Evolutionary conservation across 2,888 invertebrate genomes (phyloP).

Genomic region (Brachylomia viminalis): DNA sequence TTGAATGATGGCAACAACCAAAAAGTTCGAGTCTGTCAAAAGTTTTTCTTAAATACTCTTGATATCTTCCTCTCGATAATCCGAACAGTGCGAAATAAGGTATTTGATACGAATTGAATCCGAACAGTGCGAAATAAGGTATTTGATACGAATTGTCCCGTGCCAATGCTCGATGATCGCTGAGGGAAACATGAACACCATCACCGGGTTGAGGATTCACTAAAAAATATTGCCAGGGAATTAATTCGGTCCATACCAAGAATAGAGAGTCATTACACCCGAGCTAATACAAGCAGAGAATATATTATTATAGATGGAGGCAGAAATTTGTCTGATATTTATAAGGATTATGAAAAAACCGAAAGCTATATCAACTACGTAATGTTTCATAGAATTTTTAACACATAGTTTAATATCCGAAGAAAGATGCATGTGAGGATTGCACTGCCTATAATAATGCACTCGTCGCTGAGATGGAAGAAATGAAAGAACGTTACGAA

Average conservation of each 20-base stretch:
- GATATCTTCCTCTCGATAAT: conserved; percentile 2
- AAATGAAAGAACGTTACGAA: conserved; percentile 2
- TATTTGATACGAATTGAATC: no score
- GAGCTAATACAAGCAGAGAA: conserved; percentile 2
- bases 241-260: conserved; percentile 1
- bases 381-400: conserved; percentile 8
- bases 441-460: conserved; percentile 4
- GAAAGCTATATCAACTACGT: background rate
- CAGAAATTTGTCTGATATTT: conserved; percentile 7
- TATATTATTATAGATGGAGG: conserved; percentile 9
- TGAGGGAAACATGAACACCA: conserved; percentile 6
- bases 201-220: background rate
- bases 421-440: conserved; percentile 6
- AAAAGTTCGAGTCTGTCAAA: conserved; percentile 3
- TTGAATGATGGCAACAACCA: conserved; percentile 5
- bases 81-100: conserved; percentile 11
- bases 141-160: no score
- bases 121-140: no score
- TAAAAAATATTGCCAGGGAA: background rate
- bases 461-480: background rate
- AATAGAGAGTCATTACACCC: conserved; percentile 4
- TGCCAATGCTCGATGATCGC: conserved; percentile 1
- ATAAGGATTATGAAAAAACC: conserved; percentile 3
- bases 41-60: conserved; percentile 6
- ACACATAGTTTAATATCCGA: conserved; percentile 1